phyloP scores from a whole-genome alignment of 2,113 vertebrate genomes.

The Ammodytes dubius region DNA sequence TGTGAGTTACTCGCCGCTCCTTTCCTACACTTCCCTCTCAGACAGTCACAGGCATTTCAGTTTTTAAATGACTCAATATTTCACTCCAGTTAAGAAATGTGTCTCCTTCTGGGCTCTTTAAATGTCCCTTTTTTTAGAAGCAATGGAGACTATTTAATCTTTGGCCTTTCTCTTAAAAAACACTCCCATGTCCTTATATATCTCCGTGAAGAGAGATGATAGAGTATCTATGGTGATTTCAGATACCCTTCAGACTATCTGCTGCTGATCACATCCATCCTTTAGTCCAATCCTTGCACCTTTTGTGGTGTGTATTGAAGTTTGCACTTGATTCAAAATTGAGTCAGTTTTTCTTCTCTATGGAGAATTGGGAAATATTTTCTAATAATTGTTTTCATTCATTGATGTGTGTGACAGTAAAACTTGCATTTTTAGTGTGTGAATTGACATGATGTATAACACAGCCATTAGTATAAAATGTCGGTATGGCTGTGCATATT shows the following conservation, averaged over 20 bases:
- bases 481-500: slow-evolving; percentile 16
- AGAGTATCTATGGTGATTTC: slow-evolving; percentile 36
- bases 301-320: slow-evolving; percentile 5
- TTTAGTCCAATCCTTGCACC: background rate
- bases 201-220: slow-evolving; percentile 39
- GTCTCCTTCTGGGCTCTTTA: slow-evolving; percentile 54
- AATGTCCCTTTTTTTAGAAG: slow-evolving; percentile 44
- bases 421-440: background rate
- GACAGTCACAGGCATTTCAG: slow-evolving; percentile 9
- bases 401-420: background rate
- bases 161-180: slow-evolving; percentile 52
- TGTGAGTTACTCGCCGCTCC: slow-evolving; percentile 22
- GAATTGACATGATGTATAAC: background rate
- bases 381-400: slow-evolving; percentile 1
- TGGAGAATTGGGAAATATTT: background rate
- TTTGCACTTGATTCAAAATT: background rate
- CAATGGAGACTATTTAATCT: slow-evolving; percentile 29
- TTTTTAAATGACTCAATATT: slow-evolving; percentile 48
- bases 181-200: slow-evolving; percentile 14
- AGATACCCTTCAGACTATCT: slow-evolving; percentile 27
- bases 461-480: background rate
- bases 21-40: background rate
- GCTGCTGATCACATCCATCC: slow-evolving; percentile 20
- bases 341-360: slow-evolving; percentile 8
- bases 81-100: slow-evolving; percentile 51